Evolutionary conservation across 2,888 invertebrate genomes (phyloP), one percentile per base, ranked within the genome.

Genomic region (Cremastobaeus sp.): DNA sequence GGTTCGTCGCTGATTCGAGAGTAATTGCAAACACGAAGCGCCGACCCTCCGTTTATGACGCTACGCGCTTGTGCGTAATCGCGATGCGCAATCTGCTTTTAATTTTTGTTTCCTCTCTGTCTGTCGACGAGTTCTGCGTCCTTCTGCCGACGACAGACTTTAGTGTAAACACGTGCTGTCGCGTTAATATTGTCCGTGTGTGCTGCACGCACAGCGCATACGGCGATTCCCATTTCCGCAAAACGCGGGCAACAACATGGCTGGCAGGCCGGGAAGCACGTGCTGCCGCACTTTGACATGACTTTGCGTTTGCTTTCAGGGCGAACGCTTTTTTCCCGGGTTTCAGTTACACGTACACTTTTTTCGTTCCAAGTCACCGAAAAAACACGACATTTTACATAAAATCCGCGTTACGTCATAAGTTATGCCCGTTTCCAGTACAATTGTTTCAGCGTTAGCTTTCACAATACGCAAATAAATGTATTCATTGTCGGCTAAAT

Each of bases 201-300:
- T 41, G 68, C 59, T 11, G 52, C 30, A 60, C 25, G 69, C 60
- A 59, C 34, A 14, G 15, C 41, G 35, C 60, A 21, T 34, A 54
- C 62, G 48, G 70, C 48, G 62, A 55, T 69, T 69, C 30, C 59
- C 69, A 54, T 69, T 70, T 70, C 62, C 70, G 70, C 34, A 62
- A 70, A 70, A 39, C 20, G 35, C 15, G 48, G 43, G 35, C 1
- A 30, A 37, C 37, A 45, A 54, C 39, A 59, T 39, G 59, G 43
- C 30, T 14, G 55, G 54, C 41, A n/a, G 32, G 9, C 20, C 35
- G 43, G 60, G 41, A 35, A 54, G 41, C 68, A 59, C 59, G 68
- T 54, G 69, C 69, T 50, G 54, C 32, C 11, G 28, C 39, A 14
- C 21, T 54, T 45, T 15, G 25, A 47, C 54, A 14, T 11, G 54